These are phyloP conservation scores for Volucella inanis DNA, from an alignment of 2,888 invertebrate genomes.

Conservation along the genomic window DNA sequence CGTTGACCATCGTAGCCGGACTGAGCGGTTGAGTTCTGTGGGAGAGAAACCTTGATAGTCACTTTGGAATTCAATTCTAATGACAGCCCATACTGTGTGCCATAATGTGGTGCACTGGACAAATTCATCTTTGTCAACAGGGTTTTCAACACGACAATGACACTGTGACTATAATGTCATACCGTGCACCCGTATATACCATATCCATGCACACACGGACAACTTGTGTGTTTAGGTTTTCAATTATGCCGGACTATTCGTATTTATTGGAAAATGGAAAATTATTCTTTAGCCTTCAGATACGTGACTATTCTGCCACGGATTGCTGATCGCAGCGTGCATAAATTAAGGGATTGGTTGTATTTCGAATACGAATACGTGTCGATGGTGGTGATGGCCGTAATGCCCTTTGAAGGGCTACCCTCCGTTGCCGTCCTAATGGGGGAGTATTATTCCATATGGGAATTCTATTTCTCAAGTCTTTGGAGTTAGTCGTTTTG, in stretches of 20 bases:
- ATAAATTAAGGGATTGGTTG: constrained; percentile 23
- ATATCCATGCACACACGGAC: not conserved
- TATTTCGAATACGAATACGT: constrained; percentile 1
- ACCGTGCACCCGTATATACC: not conserved
- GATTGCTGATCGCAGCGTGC: constrained; percentile 30
- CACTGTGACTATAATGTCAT: too few relatives aligned
- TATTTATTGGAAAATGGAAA: constrained; percentile 53
- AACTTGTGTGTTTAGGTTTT: constrained; percentile 26
- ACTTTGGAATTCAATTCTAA: constrained; percentile 64
- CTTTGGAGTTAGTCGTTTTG: not conserved
- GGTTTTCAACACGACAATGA: constrained; percentile 27
- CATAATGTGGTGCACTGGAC: constrained; percentile 15
- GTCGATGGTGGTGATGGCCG: not conserved
- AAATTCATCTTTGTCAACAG: constrained; percentile 62
- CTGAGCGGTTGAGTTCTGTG: constrained; percentile 36
- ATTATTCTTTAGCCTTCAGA: constrained; percentile 41
- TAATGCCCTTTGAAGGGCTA: not conserved
- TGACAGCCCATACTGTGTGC: constrained; percentile 37
- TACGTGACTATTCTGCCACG: constrained; percentile 67
- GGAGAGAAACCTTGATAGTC: constrained; percentile 55
- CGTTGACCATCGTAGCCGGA: constrained; percentile 33
- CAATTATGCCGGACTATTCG: constrained; percentile 27
- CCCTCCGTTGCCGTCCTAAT: not conserved
- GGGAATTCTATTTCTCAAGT: constrained; percentile 34
- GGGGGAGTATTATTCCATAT: constrained; percentile 48